phyloP scores from a whole-genome alignment of 2,797 vertebrate species.

The Thalassophryne amazonica region DNA sequence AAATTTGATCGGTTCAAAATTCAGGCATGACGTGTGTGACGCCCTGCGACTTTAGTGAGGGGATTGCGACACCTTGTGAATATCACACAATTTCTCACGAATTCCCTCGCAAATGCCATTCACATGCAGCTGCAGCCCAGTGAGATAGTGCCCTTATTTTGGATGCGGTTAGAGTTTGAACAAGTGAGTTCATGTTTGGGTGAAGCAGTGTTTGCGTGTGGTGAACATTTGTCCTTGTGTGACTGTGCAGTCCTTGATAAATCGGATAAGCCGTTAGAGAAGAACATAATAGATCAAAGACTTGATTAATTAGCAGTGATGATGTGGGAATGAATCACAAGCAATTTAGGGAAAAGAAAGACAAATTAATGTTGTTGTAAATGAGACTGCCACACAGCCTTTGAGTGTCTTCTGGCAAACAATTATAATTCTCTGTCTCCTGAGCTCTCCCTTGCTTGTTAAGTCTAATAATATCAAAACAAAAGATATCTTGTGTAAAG shows the following conservation, averaged over 20 bases:
- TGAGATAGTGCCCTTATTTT: too few species aligned
- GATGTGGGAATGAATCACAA: constrained; percentile 6
- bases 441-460: background rate
- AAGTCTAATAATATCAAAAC: constrained; percentile 10
- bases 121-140: too few species aligned
- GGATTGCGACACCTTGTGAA: too few species aligned
- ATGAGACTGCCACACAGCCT: constrained; percentile 1
- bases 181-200: too few species aligned
- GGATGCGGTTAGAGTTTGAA: too few species aligned
- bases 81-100: too few species aligned
- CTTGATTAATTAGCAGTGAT: background rate
- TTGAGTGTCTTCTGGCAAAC: constrained; percentile 8
- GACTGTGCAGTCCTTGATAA: background rate
- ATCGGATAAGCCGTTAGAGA: background rate
- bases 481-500: constrained; percentile 15
- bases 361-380: background rate
- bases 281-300: background rate
- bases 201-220: background rate
- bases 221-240: constrained; percentile 16
- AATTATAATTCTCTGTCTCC: constrained; percentile 5
- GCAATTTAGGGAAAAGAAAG: constrained; percentile 5
- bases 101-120: too few species aligned
- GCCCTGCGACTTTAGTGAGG: too few species aligned
- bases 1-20: too few species aligned
- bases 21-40: too few species aligned